Conservation (phyloP, 2,888 invertebrate genomes). For the Caenorhabditis wallacei region DNA sequence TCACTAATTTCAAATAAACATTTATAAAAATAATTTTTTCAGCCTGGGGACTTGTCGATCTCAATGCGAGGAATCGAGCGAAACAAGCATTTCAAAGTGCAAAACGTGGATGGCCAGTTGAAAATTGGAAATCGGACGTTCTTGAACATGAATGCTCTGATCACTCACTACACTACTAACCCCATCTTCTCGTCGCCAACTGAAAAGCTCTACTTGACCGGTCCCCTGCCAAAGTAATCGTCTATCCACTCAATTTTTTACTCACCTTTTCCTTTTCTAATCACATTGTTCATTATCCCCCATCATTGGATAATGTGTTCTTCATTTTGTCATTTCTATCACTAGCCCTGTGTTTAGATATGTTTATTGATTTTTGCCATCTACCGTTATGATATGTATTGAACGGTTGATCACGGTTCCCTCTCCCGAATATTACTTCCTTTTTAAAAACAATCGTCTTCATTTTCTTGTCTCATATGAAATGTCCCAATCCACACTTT, state of each 20-base stretch:
- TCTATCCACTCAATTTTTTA: background rate
- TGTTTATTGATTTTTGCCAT: conserved; percentile 46
- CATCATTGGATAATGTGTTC: background rate
- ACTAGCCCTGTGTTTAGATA: conserved; percentile 62
- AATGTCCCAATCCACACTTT: conserved; percentile 4
- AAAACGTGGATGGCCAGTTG: conserved; percentile 87
- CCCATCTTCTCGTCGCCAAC: conserved; percentile 98
- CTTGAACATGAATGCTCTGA: conserved; percentile 94
- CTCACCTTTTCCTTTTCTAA: background rate
- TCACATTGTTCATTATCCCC: background rate
- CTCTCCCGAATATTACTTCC: conserved; percentile 14
- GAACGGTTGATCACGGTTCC: conserved; percentile 64
- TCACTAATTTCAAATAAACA: background rate
- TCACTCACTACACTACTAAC: conserved; percentile 99
- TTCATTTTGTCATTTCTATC: conserved; percentile 48
- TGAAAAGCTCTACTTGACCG: conserved; percentile 96
- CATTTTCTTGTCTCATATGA: background rate
- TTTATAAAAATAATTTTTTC: conserved; percentile 77
- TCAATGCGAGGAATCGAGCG: conserved; percentile 97
- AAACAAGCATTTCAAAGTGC: conserved; percentile 93
- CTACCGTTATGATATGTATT: conserved; percentile 45
- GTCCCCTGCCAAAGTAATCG: conserved; percentile 87
- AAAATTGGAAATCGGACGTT: conserved; percentile 97
- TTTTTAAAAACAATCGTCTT: background rate
- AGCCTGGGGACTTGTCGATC: conserved; percentile 99